A percentile compares a stretch with the other conserved stretches of the same genome.
phyloP scores from a whole-genome alignment of 2,113 vertebrate species.

The Hypanus sabinus region DNA sequence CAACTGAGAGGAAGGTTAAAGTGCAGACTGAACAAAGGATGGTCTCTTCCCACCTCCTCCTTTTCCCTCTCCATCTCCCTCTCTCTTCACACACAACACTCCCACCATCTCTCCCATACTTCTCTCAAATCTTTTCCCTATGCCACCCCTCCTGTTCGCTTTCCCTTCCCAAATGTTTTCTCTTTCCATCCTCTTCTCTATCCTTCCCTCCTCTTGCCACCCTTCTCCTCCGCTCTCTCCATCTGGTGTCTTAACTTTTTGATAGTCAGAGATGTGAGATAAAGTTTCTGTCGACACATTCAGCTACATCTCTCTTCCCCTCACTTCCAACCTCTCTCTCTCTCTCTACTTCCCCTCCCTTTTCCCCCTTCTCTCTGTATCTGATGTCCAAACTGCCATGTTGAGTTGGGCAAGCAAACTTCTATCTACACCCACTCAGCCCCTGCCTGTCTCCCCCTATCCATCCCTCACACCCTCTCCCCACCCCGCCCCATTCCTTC shows the following conservation, averaged over 20 bases:
- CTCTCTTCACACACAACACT: background rate
- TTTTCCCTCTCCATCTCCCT: too few relatives aligned
- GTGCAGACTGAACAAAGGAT: too few relatives aligned
- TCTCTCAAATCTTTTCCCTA: background rate
- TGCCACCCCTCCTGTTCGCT: constrained; percentile 2
- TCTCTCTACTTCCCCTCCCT: background rate
- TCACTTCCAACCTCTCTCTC: background rate
- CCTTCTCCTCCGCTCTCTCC: background rate
- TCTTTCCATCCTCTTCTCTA: constrained; percentile 26
- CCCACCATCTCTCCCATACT: background rate
- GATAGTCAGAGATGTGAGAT: too few relatives aligned
- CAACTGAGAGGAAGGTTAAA: too few relatives aligned
- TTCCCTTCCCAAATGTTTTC: constrained; percentile 35
- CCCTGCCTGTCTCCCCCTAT: background rate
- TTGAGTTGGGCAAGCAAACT: too few relatives aligned
- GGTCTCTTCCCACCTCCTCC: too few relatives aligned
- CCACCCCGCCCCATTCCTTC: too few relatives aligned
- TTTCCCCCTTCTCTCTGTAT: constrained; percentile 38
- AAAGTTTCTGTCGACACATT: too few relatives aligned
- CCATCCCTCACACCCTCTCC: too few relatives aligned
- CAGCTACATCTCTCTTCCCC: too few relatives aligned
- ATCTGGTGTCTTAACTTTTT: too few relatives aligned
- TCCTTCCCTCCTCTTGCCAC: constrained; percentile 44
- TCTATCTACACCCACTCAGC: background rate
- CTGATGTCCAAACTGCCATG: too few relatives aligned